Evolutionary conservation across 2,113 vertebrate species (phyloP).

Genomic region (Halcyon malimbica): DNA sequence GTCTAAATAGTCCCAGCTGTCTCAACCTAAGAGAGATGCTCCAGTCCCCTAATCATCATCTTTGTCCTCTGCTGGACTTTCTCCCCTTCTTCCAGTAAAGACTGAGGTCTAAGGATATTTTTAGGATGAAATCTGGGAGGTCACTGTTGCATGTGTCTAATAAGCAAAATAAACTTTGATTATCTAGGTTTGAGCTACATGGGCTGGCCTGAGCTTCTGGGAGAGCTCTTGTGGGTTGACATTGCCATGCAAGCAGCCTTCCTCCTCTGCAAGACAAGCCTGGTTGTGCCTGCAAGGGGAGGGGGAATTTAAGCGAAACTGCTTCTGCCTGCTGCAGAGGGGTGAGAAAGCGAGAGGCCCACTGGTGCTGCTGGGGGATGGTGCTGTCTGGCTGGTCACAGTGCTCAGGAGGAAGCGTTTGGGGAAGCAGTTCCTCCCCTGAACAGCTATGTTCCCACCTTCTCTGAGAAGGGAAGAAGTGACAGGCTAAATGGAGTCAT

Average conservation of each 20-base stretch:
- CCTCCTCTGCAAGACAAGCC: neutral
- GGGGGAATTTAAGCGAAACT: fast-evolving
- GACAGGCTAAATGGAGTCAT: neutral
- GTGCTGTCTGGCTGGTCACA: neutral
- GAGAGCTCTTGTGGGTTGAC: neutral
- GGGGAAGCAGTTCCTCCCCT: neutral
- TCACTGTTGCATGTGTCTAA: neutral
- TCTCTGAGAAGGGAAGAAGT: neutral
- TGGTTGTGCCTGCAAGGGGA: neutral
- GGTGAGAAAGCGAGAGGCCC: neutral
- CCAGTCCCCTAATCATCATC: no score
- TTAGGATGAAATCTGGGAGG: neutral
- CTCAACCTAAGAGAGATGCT: no score
- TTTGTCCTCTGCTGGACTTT: no score
- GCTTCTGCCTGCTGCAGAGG: neutral
- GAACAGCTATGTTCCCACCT: neutral
- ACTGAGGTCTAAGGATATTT: neutral
- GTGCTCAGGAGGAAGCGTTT: neutral
- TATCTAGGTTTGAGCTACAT: neutral
- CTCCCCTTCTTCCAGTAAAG: neutral
- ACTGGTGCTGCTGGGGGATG: neutral
- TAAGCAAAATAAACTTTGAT: neutral
- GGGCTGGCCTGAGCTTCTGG: neutral
- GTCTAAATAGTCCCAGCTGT: no score
- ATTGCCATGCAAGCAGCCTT: fast-evolving